These are phyloP conservation scores for Portunus trituberculatus DNA, from an alignment of 1,140 invertebrate species.

Conservation along the genomic window DNA sequence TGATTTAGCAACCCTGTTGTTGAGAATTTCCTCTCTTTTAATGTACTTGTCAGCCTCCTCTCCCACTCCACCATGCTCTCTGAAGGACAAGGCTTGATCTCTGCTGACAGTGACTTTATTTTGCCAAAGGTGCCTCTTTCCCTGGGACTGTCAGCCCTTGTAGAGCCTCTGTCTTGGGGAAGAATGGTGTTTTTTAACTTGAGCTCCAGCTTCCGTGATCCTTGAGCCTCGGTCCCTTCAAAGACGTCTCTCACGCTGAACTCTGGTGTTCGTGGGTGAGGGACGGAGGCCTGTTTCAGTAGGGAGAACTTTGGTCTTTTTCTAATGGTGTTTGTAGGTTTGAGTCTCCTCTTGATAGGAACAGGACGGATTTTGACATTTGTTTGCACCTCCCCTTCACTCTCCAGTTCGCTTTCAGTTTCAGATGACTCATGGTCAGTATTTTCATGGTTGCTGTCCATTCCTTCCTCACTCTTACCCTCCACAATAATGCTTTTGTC, in stretches of 20 bases:
- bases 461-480: background rate
- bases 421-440: slow-evolving; percentile 44
- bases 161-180: slow-evolving; percentile 78
- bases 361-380: background rate
- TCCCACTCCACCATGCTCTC: slow-evolving; percentile 79
- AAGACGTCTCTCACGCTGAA: slow-evolving; percentile 77
- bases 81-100: slow-evolving; percentile 68
- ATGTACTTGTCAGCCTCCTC: slow-evolving; percentile 82
- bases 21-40: slow-evolving; percentile 85
- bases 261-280: slow-evolving; percentile 80
- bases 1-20: slow-evolving; percentile 86
- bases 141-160: slow-evolving; percentile 78
- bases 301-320: slow-evolving; percentile 85
- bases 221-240: slow-evolving; percentile 65
- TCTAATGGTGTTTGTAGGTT: slow-evolving; percentile 82
- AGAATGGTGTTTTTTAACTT: slow-evolving; percentile 79
- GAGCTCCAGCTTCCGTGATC: slow-evolving; percentile 77
- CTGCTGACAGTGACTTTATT: slow-evolving; percentile 38
- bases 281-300: slow-evolving; percentile 81
- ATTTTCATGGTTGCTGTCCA: background rate
- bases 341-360: slow-evolving; percentile 83
- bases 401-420: slow-evolving; percentile 90
- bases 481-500: slow-evolving; percentile 79
- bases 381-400: slow-evolving; percentile 83
- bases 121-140: slow-evolving; percentile 67